Base-by-base conservation (phyloP, 2,113 vertebrate species). In the Coptodon rendalli region DNA sequence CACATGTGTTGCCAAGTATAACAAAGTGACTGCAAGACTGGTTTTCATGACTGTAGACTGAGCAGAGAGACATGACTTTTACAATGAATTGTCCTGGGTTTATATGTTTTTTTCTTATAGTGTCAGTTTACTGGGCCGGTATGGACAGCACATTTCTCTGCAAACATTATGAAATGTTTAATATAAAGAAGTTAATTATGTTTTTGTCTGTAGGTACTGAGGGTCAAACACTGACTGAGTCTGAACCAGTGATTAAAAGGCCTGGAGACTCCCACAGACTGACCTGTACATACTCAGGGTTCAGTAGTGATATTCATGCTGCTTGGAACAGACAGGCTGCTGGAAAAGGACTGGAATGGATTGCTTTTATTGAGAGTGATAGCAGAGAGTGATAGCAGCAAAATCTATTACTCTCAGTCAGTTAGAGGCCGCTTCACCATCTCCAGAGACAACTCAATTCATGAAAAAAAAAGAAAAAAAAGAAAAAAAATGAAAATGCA, bases 361-460 rank as follows among this genome's bases (percentile, higher is more conserved):
- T 22, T 22, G 22, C 22, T 22, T 22, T n/a, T n/a, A n/a, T n/a
- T n/a, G n/a, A n/a, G n/a, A n/a, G n/a, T n/a, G n/a, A n/a, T n/a
- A n/a, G n/a, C n/a, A n/a, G n/a, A 9, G 5, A 3, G 9, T 54
- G 5, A 6, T 5, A 11, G 52, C 5, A 54, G 10, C 5, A 3
- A 9, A 5, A 53, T 11, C 10, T 54, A 6, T 6, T 24, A 22
- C 10, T 6, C 53, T 54, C 6, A 0, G 53, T 54, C 53, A 54
- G 0, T 54, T n/a, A 54, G n/a, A 54, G 53, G n/a, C n/a, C 0
- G 53, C 0, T 24, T 22, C 1, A 54, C n/a, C n/a, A 24, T 54
- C n/a, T 53, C 52, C 52, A 22, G 19, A 52, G 52, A 54, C 52
- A 57, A 56, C 24, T 27, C 0, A 56, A 56, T 24, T 27, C 5